A percentile compares a stretch with the other conserved stretches of the same genome.
Conservation (phyloP, 2,888 invertebrate species). For the Ectemnius cavifrons region DNA sequence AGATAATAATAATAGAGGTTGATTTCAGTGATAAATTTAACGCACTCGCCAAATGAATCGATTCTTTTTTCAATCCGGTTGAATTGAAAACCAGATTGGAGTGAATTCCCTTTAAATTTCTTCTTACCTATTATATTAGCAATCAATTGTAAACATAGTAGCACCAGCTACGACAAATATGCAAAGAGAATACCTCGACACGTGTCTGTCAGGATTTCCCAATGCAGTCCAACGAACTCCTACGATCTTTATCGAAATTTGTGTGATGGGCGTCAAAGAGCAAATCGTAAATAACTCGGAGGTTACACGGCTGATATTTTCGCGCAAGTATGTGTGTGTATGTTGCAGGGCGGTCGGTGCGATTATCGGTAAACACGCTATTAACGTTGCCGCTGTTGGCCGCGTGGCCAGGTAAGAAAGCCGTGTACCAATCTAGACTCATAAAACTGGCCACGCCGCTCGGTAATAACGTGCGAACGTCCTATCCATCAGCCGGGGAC, state of each 20-base stretch:
- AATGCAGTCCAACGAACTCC: background rate
- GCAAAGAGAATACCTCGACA: no score
- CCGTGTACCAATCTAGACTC: constrained; percentile 69
- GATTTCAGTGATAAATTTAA: no score
- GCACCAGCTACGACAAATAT: no score
- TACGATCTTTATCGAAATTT: constrained; percentile 29
- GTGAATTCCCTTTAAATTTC: no score
- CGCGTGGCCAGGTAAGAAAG: constrained; percentile 28
- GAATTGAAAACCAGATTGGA: no score
- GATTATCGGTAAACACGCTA: constrained; percentile 70
- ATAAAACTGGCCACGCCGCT: constrained; percentile 68
- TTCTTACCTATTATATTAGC: no score
- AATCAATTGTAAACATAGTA: no score
- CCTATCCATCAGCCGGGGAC: constrained; percentile 71
- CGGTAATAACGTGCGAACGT: constrained; percentile 75
- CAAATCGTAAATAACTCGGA: constrained; percentile 41
- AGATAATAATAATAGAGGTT: no score
- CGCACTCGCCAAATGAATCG: no score
- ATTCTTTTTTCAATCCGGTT: no score
- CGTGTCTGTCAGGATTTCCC: no score
- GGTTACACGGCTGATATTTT: constrained; percentile 35
- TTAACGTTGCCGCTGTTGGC: constrained; percentile 58
- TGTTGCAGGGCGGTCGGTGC: constrained; percentile 42
- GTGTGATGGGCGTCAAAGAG: constrained; percentile 4
- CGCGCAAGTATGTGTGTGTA: constrained; percentile 41